Conservation (phyloP, 2,888 invertebrate species). For the Dryococelus australis region DNA sequence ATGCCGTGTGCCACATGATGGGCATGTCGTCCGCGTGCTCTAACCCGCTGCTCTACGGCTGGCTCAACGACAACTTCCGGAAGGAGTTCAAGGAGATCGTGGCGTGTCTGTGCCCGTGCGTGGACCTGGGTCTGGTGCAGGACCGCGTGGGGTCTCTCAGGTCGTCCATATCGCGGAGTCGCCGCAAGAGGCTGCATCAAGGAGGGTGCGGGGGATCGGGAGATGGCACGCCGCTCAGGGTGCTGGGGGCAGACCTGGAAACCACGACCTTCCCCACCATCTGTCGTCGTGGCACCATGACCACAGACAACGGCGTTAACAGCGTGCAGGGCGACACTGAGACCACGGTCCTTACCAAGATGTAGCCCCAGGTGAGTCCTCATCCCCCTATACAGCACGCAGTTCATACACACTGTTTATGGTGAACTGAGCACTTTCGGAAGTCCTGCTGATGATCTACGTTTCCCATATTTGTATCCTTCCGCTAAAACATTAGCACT, state of each 20-base stretch:
- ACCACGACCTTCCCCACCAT: constrained; percentile 27
- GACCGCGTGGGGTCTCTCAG: constrained; percentile 44
- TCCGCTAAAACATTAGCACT: no score
- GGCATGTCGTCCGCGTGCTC: constrained; percentile 92
- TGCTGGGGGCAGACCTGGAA: constrained; percentile 31
- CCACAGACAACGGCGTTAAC: constrained; percentile 43
- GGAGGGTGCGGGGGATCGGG: constrained; percentile 25
- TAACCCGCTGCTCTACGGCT: constrained; percentile 91
- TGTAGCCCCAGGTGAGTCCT: constrained; percentile 31
- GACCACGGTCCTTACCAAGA: constrained; percentile 43
- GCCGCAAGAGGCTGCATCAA: constrained; percentile 19
- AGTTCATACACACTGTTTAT: neutral
- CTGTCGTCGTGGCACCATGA: constrained; percentile 43
- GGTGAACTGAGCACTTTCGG: no score
- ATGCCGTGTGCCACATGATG: constrained; percentile 69
- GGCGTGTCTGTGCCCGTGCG: constrained; percentile 47
- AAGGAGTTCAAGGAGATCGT: constrained; percentile 86
- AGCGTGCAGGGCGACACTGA: constrained; percentile 44
- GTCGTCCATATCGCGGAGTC: constrained; percentile 55
- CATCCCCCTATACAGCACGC: neutral
- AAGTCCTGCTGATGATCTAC: no score
- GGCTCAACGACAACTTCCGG: constrained; percentile 92
- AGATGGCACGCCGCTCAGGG: constrained; percentile 30
- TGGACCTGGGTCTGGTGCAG: constrained; percentile 42
- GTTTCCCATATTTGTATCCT: no score